A percentile compares a stretch with the other conserved stretches of the same genome.
Conservation (phyloP, 2,113 vertebrate genomes). For the Stigmatopora argus region DNA sequence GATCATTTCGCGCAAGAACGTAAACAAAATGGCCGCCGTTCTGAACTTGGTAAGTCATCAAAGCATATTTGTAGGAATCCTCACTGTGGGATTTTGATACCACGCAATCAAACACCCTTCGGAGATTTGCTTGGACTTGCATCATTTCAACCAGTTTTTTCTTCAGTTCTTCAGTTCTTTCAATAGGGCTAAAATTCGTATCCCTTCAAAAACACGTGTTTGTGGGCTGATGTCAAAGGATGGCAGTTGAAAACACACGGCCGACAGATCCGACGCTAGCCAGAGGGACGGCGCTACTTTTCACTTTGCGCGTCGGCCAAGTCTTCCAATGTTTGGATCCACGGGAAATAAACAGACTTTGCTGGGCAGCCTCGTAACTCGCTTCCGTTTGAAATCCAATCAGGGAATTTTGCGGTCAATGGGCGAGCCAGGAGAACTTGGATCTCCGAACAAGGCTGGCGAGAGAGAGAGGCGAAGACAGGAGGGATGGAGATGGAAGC, state of each 20-base stretch:
- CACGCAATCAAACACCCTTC: neutral
- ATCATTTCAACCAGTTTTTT: too few relatives aligned
- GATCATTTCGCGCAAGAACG: conserved; percentile 18
- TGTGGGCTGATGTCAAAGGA: conserved; percentile 32
- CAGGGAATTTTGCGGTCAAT: conserved; percentile 56
- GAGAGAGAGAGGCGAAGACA: conserved; percentile 29
- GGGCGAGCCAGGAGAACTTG: conserved; percentile 32
- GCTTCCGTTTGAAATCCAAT: conserved; percentile 56
- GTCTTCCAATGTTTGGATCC: conserved; percentile 54
- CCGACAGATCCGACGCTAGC: conserved; percentile 23
- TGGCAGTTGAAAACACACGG: conserved; percentile 34
- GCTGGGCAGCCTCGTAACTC: conserved; percentile 39
- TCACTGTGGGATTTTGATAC: conserved; percentile 14
- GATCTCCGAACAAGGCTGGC: conserved; percentile 21
- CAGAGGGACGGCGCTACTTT: conserved; percentile 45
- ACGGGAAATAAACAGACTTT: conserved; percentile 57
- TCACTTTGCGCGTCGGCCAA: conserved; percentile 30
- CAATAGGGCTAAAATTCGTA: too few relatives aligned
- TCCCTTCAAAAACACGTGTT: neutral
- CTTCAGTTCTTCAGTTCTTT: too few relatives aligned
- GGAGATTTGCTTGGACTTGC: too few relatives aligned
- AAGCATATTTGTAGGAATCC: conserved; percentile 18
- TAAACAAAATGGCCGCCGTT: neutral
- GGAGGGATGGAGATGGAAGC: conserved; percentile 41
- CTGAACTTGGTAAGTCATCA: conserved; percentile 18